Evolutionary conservation across 2,888 invertebrate species (phyloP).

Genomic region (Nomada hirtipes): DNA sequence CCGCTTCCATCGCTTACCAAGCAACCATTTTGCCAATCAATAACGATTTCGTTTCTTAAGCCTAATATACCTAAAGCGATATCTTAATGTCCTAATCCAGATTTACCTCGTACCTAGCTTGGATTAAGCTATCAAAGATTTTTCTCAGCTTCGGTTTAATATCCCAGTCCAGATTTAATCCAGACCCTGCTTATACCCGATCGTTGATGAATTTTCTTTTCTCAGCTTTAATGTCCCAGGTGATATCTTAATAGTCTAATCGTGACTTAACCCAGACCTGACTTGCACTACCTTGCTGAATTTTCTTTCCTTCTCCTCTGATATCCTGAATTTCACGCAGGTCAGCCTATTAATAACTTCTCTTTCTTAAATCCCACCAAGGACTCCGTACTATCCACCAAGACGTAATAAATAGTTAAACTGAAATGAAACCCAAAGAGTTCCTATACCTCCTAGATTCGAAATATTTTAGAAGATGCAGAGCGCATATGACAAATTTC

Average conservation of each 20-base stretch:
- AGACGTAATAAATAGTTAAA: too few relatives aligned
- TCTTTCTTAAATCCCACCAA: too few relatives aligned
- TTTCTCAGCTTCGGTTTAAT: not conserved
- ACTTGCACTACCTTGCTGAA: not conserved
- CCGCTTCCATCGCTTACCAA: not conserved
- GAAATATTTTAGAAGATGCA: too few relatives aligned
- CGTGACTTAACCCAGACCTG: not conserved
- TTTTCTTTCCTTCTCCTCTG: not conserved
- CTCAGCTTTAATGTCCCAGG: not conserved
- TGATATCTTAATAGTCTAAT: not conserved
- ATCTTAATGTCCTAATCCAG: slow-evolving; percentile 1
- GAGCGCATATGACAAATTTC: too few relatives aligned
- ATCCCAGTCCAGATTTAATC: not conserved
- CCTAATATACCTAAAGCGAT: not conserved
- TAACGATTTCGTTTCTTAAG: slow-evolving; percentile 5
- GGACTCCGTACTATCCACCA: too few relatives aligned
- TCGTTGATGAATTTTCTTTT: not conserved
- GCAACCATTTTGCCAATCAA: not conserved
- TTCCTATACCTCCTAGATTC: too few relatives aligned
- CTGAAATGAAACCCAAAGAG: too few relatives aligned
- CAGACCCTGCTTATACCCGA: not conserved
- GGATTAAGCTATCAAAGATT: not conserved
- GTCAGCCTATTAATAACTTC: too few relatives aligned
- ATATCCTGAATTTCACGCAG: not conserved
- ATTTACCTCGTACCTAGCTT: not conserved